Evolutionary conservation across 2,797 vertebrate genomes (phyloP), one percentile per base, ranked within the genome.

Genomic region (Labeo calbasu): DNA sequence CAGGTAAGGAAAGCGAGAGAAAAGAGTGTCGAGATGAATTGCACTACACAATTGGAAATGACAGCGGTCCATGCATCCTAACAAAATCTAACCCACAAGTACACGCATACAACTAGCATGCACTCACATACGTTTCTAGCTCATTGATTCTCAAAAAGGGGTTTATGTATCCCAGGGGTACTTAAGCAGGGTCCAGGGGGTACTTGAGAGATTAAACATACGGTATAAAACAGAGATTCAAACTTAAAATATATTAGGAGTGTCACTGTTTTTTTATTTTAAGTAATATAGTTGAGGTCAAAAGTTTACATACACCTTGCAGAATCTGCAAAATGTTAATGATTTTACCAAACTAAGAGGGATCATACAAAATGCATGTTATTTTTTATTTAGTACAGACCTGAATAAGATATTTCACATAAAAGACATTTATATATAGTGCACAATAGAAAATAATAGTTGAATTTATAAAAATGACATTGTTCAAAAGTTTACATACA

Each of bases 1-100:
- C 92, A 94, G 90, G 91, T 95, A 68, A 53, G 77, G 61, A 77
- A 51, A 73, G 92, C 92, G 90, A 92, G 95, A 95, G 95, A 94
- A 95, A 95, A 93, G 92, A 87, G 95, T 92, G 89, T 93, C 93
- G 95, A 96, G 96, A 97, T 96, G 94, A 97, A 95, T 91, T 89
- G 95, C 94, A 95, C 93, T 91, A 88, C 86, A 94, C 94, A 95
- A 96, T 96, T 92, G 90, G 91, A 95, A 94, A 92, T 95, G 95
- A 95, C 95, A 96, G 95, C 93, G 94, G 92, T 95, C 93, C 93
- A 93, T 93, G 95, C 96, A 93, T 93, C 93, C 90, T 94, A 95
- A 93, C 92, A 91, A 88, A 93, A 92, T 91, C 89, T 79, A 73
- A 76, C 90, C 86, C 77, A 43, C 84, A 51, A 57, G 40, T 78